Evolutionary conservation across 2,797 vertebrate species (phyloP), one percentile per base, ranked within the genome.

Genomic region (Bovichtus diacanthus): DNA sequence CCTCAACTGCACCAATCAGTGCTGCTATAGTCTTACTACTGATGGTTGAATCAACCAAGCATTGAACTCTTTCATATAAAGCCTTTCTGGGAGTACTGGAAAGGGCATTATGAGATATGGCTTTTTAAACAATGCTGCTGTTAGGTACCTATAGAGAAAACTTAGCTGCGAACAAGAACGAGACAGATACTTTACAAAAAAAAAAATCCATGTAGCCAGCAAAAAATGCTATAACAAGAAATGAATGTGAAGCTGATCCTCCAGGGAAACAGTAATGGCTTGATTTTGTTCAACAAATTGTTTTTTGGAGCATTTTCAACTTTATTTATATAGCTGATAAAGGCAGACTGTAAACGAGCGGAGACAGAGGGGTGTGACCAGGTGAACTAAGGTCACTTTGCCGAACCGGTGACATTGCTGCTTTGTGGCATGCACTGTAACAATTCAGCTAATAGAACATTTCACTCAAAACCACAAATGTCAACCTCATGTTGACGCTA

Each of bases 1-100:
- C 55, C 70, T 84, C 63, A 74, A 76, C 61, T 51, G 44, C 29
- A 25, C 16, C 29, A 46, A 41, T 54, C 51, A 66, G 16, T 18
- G 6, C 29, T 44, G 41, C 41, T 51, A 12, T 43, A 29, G 31
- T 56, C 46, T 54, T 60, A 23, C 23, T 3, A 47, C 62, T 49
- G 36, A 39, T 47, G 49, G 51, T 54, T 0, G 0, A 44, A 72
- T 50, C 12, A 63, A 46, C 16, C 39, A 62, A 25, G 66, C 49
- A 13, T 49, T 13, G 18, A 70, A 56, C 62, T 23, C 12, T 19
- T 65, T 69, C 27, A 43, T 49, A 34, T 44, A 36, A 50, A 67
- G 2, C 12, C 16, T 76, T 56, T 55, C 36, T 54, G 60, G 19
- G 27, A 63, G 25, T 19, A 39, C 60, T 50, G 49, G 43, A 69